Evolutionary conservation across 2,888 invertebrate genomes (phyloP), one percentile per base, ranked within the genome.

Genomic region (Trachelus tabidus): DNA sequence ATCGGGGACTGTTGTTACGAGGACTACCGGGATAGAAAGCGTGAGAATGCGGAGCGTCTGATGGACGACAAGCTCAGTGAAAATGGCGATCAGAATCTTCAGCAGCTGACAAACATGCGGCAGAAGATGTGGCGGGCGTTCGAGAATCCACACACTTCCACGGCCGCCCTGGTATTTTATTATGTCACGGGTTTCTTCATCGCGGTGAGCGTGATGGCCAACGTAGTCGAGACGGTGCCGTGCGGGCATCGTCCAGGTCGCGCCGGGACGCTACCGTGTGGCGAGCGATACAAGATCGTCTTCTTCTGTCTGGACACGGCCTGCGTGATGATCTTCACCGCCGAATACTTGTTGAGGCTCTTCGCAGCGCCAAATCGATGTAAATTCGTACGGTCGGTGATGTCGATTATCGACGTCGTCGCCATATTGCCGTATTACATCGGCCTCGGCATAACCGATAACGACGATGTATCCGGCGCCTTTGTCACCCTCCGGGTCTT

Each of bases 151-250:
- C 99, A 99, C 93, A 98, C 98, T 80, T 98, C 98, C 79, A 99
- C 99, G 69, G 97, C 99, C 11, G 99, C 99, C n/a, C 94, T 99
- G 87, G 99, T 99, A 81, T 99, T 99, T 93, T 99, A 99, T 93
- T 99, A 99, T 93, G 99, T 99, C 81, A 99, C 99, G 74, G 99
- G 99, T 77, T 99, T 99, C 93, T 99, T 99, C 93, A 99, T 99
- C 89, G 99, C 99, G 85, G 98, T 99, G 75, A 99, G 98, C 82
- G 99, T 99, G 89, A 96, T 99, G 96, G 99, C 99, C 79, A 99
- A 99, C 92, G 99, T 99, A 78, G 97, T 99, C 81, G 99, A 99
- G 92, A 99, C 99, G 73, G 97, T 98, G 82, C 97, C 98, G 74
- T 98, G 98, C 91, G 98, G 98, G 77, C 95, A 95, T 91, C 92